Conservation (phyloP, 2,113 vertebrate species). For the Oreotrochilus melanogaster region DNA sequence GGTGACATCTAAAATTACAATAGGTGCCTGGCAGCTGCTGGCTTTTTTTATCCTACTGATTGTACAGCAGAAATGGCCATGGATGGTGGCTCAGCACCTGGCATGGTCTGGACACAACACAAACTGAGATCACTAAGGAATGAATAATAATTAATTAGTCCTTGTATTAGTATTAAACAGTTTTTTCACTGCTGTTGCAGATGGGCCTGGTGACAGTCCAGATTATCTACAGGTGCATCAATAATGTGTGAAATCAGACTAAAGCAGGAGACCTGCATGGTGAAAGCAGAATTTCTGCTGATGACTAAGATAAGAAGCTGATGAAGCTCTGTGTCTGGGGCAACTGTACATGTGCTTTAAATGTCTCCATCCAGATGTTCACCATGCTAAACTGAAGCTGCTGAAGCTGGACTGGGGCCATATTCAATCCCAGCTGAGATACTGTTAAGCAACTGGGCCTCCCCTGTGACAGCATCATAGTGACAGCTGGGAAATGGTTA, state of each 20-base stretch:
- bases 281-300: background rate
- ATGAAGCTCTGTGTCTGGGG: background rate
- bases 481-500: background rate
- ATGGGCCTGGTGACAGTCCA: background rate
- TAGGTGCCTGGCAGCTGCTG: background rate
- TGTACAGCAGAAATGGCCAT: background rate
- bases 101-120: background rate
- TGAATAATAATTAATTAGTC: background rate
- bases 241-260: background rate
- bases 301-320: background rate
- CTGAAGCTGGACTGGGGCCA: background rate
- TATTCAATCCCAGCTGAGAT: background rate
- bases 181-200: background rate
- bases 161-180: background rate
- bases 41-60: background rate
- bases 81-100: background rate
- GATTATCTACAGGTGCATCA: background rate
- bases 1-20: background rate
- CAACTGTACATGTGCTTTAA: background rate
- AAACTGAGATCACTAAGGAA: background rate
- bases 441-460: background rate
- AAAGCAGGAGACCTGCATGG: rapidly evolving
- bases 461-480: background rate
- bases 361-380: background rate
- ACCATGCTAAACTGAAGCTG: background rate